Conservation (phyloP, 1,140 invertebrate species). For the Scaptomyza pallida region DNA sequence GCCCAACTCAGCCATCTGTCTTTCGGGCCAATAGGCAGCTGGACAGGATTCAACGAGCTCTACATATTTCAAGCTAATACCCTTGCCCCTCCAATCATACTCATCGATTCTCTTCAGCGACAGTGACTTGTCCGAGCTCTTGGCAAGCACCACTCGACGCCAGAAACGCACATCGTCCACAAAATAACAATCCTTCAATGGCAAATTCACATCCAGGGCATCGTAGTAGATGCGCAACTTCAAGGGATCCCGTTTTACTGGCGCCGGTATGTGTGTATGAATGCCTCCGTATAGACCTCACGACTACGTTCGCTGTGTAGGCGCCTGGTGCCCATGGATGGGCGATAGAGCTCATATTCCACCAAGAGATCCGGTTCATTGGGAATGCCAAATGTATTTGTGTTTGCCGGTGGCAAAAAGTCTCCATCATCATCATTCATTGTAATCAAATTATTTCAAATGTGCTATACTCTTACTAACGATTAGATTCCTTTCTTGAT, state of each 20-base stretch:
- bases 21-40: constrained; percentile 59
- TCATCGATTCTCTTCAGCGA: constrained; percentile 42
- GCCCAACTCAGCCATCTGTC: constrained; percentile 56
- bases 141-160: constrained; percentile 68
- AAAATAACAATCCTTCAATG: constrained; percentile 61
- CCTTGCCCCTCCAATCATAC: constrained; percentile 63
- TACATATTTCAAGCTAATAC: constrained; percentile 70
- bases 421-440: constrained; percentile 50
- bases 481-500: neutral
- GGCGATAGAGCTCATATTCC: constrained; percentile 55
- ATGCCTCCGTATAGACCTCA: constrained; percentile 49
- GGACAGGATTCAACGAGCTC: constrained; percentile 67
- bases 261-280: constrained; percentile 43
- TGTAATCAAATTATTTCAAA: neutral
- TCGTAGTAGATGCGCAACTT: constrained; percentile 64
- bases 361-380: constrained; percentile 47
- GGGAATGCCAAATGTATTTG: constrained; percentile 56
- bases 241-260: constrained; percentile 36
- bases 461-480: neutral
- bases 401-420: constrained; percentile 37
- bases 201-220: constrained; percentile 57
- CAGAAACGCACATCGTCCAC: constrained; percentile 57
- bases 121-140: constrained; percentile 42
- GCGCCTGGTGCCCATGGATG: constrained; percentile 24
- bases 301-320: constrained; percentile 55